Conservation (phyloP, 1,140 invertebrate genomes). For the Colletes latitarsis region DNA sequence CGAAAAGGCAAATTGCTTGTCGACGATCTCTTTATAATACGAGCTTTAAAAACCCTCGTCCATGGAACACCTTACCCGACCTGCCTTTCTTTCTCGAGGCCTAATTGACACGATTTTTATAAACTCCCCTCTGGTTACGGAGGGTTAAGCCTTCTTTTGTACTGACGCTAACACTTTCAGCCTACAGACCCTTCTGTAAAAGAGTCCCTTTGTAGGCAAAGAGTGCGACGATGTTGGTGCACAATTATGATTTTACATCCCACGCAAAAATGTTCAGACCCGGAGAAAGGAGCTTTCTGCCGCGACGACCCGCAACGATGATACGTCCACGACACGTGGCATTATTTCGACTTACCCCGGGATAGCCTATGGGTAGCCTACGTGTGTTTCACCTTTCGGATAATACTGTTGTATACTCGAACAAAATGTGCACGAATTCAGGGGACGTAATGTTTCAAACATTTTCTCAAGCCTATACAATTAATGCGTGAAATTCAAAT, state of each 20-base stretch:
- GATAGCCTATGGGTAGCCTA: background rate
- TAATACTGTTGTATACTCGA: background rate
- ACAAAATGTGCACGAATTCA: background rate
- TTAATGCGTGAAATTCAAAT: too few relatives aligned
- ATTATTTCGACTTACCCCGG: conserved; percentile 9
- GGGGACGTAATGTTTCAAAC: background rate
- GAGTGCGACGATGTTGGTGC: conserved; percentile 57
- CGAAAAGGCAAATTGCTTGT: conserved; percentile 57
- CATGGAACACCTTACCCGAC: conserved; percentile 49
- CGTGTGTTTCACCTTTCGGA: background rate
- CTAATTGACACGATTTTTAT: conserved; percentile 76
- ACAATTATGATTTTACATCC: conserved; percentile 56
- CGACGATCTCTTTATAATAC: conserved; percentile 63
- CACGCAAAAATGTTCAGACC: conserved; percentile 40
- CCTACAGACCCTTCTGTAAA: conserved; percentile 54
- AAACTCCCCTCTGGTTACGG: conserved; percentile 63
- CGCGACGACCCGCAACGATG: background rate
- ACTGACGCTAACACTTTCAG: conserved; percentile 62
- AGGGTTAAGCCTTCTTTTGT: conserved; percentile 68
- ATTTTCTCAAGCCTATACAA: too few relatives aligned
- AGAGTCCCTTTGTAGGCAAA: conserved; percentile 58
- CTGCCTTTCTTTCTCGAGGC: conserved; percentile 62
- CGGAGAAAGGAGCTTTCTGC: conserved; percentile 1
- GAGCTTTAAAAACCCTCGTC: conserved; percentile 55
- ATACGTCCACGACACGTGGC: conserved; percentile 5